Evolutionary conservation across 2,888 invertebrate species (phyloP), one percentile per base, ranked within the genome.

Genomic region (Nudaria mundana): DNA sequence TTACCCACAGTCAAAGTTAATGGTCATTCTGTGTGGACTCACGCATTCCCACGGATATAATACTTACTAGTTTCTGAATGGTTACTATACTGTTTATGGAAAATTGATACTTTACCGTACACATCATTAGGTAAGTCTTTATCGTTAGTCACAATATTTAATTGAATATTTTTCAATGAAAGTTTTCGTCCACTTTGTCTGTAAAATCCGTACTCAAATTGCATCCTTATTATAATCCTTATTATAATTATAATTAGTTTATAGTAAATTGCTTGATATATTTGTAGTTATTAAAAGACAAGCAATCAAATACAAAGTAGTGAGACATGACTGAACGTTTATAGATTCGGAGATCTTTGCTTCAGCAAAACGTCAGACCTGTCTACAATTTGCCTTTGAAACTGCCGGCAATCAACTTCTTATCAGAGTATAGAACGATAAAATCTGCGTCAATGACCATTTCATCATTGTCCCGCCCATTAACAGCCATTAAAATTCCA

Each of bases 401-500:
- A 72, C 75, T 66, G 77, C 86, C 85, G 82, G 72, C 80, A 56
- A 75, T 77, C 76, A 63, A 59, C 55, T 61, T 61, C 77, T 85
- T 85, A 86, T 87, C 87, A 76, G 71, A 56, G 59, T 67, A 75
- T 74, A 74, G 75, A 66, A 69, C 66, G 86, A 86, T 86, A 84
- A 71, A 71, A 85, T 86, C 86, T 77, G 61, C 63, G 55, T 58
- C 62, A 63, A 71, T 72, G 74, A 77, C 80, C 74, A 85, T 81
- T 79, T 72, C 71, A 70, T 85, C 81, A 82, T 86, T 87, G 87
- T 87, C 79, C 85, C 84, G 84, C 81, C 84, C 76, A 85, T 87
- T 86, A 82, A 76, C 82, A 81, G 80, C 76, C 78, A 81, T 86
- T 85, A 83, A 83, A 81, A 82, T 77, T 74, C 85, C 86, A 81